These are phyloP conservation scores for Holothuria scabra DNA, from an alignment of 53 echinoderm and acorn worm species.

Conservation along the genomic window DNA sequence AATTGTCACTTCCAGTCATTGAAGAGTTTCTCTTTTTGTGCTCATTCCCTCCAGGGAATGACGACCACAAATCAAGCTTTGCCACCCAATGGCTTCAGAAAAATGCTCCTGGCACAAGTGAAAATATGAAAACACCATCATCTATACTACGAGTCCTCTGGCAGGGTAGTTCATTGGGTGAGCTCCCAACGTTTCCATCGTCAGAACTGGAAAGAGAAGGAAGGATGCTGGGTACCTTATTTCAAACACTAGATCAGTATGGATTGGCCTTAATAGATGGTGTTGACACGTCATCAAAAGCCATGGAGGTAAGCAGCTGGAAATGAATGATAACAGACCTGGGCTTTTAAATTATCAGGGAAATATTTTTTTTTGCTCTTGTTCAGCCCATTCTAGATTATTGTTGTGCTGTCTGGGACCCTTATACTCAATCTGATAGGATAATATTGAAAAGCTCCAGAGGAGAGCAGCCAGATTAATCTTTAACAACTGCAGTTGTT, in stretches of 20 bases:
- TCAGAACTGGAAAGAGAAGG: constrained; percentile 47
- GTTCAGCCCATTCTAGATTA: too few relatives aligned
- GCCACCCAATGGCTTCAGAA: constrained; percentile 68
- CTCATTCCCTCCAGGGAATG: constrained; percentile 59
- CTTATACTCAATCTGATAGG: too few relatives aligned
- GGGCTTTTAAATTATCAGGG: too few relatives aligned
- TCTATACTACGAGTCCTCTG: constrained; percentile 49
- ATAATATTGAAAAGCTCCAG: too few relatives aligned
- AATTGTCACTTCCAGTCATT: too few relatives aligned
- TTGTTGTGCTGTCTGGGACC: too few relatives aligned
- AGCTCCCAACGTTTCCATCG: constrained; percentile 47
- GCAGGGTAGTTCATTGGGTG: constrained; percentile 50
- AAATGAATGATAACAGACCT: too few relatives aligned
- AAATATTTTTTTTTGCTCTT: too few relatives aligned
- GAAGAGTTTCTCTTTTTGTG: neutral
- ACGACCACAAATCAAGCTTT: constrained; percentile 64
- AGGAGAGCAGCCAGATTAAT: too few relatives aligned
- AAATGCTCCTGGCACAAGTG: constrained; percentile 48
- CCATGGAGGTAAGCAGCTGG: constrained; percentile 54
- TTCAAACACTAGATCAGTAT: constrained; percentile 66
- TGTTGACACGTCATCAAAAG: constrained; percentile 39
- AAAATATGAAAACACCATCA: neutral
- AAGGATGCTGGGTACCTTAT: constrained; percentile 44
- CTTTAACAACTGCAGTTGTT: too few relatives aligned
- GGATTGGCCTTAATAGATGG: constrained; percentile 74